Percentiles rank a stretch among this genome's conserved stretches.
phyloP scores from a whole-genome alignment of 2,888 invertebrate genomes.

The Teinopalpus imperialis region DNA sequence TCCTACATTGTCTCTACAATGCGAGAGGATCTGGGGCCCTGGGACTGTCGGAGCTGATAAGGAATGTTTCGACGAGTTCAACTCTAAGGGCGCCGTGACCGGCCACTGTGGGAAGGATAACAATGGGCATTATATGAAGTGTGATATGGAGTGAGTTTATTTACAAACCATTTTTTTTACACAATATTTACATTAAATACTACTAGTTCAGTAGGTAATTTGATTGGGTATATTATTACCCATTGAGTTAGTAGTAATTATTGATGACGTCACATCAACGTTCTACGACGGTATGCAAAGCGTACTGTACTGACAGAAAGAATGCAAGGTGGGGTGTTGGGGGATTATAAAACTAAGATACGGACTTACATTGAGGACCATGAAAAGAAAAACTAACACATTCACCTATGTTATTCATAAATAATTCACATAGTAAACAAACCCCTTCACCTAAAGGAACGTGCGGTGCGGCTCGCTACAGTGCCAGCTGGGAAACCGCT shows the following conservation, averaged over 20 bases:
- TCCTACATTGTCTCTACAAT: constrained; percentile 93
- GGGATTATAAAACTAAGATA: too few relatives aligned
- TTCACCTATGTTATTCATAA: not conserved
- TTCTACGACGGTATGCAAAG: too few relatives aligned
- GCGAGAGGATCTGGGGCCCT: constrained; percentile 96
- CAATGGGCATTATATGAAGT: constrained; percentile 90
- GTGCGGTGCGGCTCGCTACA: constrained; percentile 97
- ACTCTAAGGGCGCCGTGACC: constrained; percentile 96
- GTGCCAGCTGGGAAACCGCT: constrained; percentile 93
- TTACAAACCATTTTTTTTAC: too few relatives aligned
- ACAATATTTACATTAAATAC: too few relatives aligned
- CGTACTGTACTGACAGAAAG: too few relatives aligned
- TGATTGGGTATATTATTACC: too few relatives aligned
- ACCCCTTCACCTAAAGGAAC: constrained; percentile 82
- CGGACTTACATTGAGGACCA: too few relatives aligned
- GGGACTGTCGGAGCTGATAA: constrained; percentile 91
- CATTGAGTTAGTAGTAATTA: too few relatives aligned
- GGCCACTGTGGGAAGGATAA: constrained; percentile 96
- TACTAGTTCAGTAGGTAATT: too few relatives aligned
- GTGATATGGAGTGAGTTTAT: constrained; percentile 89
- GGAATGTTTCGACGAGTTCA: constrained; percentile 97
- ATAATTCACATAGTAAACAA: not conserved
- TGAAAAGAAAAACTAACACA: too few relatives aligned
- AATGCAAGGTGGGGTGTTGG: too few relatives aligned
- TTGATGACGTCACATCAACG: too few relatives aligned